phyloP scores from a whole-genome alignment of 1,140 invertebrate genomes.

The Drosophila tsacasi region DNA sequence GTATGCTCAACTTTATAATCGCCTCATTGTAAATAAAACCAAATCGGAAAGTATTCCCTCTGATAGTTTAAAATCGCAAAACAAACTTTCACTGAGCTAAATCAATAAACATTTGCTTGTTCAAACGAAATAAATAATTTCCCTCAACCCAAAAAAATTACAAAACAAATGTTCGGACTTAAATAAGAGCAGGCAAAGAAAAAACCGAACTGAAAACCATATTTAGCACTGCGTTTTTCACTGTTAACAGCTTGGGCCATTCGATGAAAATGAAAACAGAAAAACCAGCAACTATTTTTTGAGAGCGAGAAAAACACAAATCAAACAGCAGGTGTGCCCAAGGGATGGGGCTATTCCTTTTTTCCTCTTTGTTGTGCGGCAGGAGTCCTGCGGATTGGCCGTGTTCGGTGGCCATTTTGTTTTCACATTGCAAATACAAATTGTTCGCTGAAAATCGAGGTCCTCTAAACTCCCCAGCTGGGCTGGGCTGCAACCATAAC shows the following conservation, averaged over 20 bases:
- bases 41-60: not conserved
- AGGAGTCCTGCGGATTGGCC: slow-evolving; percentile 21
- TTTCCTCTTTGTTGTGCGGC: not conserved
- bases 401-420: slow-evolving; percentile 70
- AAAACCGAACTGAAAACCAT: slow-evolving; percentile 17
- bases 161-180: slow-evolving; percentile 19
- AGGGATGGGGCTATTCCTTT: not conserved
- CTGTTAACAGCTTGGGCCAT: slow-evolving; percentile 44
- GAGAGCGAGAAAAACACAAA: slow-evolving; percentile 61
- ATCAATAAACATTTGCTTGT: slow-evolving; percentile 45
- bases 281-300: slow-evolving; percentile 38
- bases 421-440: slow-evolving; percentile 79
- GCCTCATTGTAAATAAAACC: not conserved
- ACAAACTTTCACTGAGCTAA: slow-evolving; percentile 36
- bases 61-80: slow-evolving; percentile 34
- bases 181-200: slow-evolving; percentile 23
- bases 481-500: slow-evolving; percentile 9
- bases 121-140: slow-evolving; percentile 37
- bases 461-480: slow-evolving; percentile 42
- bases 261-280: slow-evolving; percentile 37
- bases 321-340: slow-evolving; percentile 75
- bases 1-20: not conserved
- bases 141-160: not conserved
- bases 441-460: slow-evolving; percentile 58
- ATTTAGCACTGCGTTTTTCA: slow-evolving; percentile 57